Conservation (phyloP, 2,113 vertebrate genomes). For the Campylorhamphus procurvoides region DNA sequence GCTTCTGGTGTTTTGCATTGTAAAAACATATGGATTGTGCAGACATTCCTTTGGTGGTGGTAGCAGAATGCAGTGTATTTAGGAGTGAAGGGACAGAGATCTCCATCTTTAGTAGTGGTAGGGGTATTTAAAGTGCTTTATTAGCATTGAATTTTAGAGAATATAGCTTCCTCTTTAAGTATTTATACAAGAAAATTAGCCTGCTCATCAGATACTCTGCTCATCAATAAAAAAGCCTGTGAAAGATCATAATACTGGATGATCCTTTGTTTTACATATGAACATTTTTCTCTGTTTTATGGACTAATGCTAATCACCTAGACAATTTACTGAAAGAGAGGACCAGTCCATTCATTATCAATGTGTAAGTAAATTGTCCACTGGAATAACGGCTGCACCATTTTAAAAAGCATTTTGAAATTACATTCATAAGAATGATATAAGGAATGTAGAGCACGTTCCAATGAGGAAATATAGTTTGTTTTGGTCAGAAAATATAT, state of each 20-base stretch:
- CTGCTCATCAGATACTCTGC: not conserved
- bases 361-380: not conserved
- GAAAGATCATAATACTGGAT: not conserved
- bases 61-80: not conserved
- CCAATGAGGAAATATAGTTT: not conserved
- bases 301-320: not conserved
- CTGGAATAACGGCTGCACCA: not conserved
- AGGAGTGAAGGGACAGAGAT: not conserved
- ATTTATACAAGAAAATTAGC: not conserved
- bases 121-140: not conserved
- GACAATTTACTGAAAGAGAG: not conserved
- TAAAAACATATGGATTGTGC: not conserved
- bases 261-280: not conserved
- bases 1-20: not conserved
- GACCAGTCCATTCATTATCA: not conserved
- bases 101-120: not conserved
- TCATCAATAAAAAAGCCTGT: not conserved
- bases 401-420: not conserved
- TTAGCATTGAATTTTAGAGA: not conserved
- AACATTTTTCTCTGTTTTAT: not conserved
- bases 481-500: not conserved
- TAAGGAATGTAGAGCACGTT: not conserved
- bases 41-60: not conserved
- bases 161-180: not conserved
- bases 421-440: not conserved